These are phyloP conservation scores for Macrosiphum euphorbiae DNA, from an alignment of 2,888 invertebrate species.

Conservation along the genomic window DNA sequence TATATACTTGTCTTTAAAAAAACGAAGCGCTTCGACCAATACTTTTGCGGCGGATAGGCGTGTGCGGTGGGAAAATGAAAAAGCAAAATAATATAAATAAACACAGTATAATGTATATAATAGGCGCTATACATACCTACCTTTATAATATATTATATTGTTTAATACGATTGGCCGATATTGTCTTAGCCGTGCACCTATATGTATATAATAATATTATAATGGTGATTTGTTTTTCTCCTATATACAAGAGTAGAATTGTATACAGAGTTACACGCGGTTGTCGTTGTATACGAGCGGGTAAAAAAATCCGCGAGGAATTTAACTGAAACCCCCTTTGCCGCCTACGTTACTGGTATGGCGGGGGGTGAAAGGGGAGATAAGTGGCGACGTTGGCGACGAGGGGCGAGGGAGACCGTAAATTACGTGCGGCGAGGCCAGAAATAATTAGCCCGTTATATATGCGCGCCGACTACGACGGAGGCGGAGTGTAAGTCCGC, in stretches of 20 bases:
- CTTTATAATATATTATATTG: background rate
- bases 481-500: background rate
- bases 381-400: background rate
- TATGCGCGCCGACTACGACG: background rate
- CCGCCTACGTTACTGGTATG: background rate
- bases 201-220: background rate
- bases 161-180: background rate
- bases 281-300: background rate
- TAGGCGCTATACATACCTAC: background rate
- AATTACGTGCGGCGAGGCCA: slow-evolving; percentile 46
- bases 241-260: too few species aligned
- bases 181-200: slow-evolving; percentile 4
- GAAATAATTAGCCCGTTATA: slow-evolving; percentile 53
- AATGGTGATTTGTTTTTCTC: background rate
- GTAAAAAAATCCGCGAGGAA: slow-evolving; percentile 17
- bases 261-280: background rate
- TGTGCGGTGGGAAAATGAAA: background rate
- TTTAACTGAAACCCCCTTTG: background rate
- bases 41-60: background rate
- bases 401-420: background rate
- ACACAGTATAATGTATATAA: background rate
- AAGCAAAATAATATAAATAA: slow-evolving; percentile 8
- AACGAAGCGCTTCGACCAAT: background rate
- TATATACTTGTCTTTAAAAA: background rate
- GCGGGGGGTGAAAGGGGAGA: background rate